These are phyloP conservation scores for Lutraria rhynchaena DNA, from an alignment of 1,140 invertebrate genomes.

Conservation along the genomic window DNA sequence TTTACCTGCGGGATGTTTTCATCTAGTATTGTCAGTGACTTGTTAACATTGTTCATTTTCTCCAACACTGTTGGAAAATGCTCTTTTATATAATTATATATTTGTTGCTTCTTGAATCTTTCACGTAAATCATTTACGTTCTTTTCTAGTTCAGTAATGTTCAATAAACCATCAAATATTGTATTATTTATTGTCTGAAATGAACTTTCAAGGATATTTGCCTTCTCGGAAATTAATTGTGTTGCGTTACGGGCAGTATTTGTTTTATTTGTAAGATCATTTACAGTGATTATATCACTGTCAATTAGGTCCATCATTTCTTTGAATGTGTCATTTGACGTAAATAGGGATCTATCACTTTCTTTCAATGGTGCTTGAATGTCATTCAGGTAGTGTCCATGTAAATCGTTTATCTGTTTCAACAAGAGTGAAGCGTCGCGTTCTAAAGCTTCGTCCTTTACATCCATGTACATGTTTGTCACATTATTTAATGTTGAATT, in stretches of 20 bases:
- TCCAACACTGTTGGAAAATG: constrained; percentile 28
- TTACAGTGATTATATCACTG: not conserved
- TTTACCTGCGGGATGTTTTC: not conserved
- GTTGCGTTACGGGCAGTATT: not conserved
- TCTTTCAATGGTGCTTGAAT: no score
- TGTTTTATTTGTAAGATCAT: not conserved
- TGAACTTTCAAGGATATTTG: not conserved
- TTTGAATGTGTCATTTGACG: no score
- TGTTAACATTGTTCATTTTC: constrained; percentile 23
- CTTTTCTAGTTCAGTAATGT: not conserved
- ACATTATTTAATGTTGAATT: not conserved
- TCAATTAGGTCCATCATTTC: no score
- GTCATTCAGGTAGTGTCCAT: no score
- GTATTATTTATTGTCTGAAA: not conserved
- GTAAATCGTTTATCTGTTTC: no score
- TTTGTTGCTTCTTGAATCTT: constrained; percentile 32
- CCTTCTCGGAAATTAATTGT: not conserved
- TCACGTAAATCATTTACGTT: constrained; percentile 2
- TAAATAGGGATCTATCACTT: no score
- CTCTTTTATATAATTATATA: constrained; percentile 43
- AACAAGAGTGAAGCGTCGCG: not conserved
- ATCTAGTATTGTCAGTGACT: constrained; percentile 1
- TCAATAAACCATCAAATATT: not conserved
- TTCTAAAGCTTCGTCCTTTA: not conserved
- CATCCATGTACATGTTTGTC: constrained; percentile 1